Conservation (phyloP, 2,888 invertebrate genomes). For the Cylloceria caligata region DNA sequence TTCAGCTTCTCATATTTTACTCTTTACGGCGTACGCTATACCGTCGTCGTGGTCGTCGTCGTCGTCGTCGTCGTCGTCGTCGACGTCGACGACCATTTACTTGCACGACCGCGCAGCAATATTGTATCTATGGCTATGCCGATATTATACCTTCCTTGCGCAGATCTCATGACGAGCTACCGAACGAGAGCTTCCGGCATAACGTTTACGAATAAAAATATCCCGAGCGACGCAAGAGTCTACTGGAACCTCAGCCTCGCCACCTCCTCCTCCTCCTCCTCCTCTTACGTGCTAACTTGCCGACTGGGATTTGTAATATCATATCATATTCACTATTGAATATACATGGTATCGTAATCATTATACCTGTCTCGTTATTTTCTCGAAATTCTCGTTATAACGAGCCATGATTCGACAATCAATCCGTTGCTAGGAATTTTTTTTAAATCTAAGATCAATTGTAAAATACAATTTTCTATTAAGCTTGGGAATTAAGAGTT, state of each 20-base stretch:
- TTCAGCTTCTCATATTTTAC: slow-evolving; percentile 32
- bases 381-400: neutral
- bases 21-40: neutral
- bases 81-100: neutral
- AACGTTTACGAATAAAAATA: slow-evolving; percentile 45
- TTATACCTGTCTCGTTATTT: neutral
- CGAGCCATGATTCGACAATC: neutral
- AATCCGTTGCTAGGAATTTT: neutral
- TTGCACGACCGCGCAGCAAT: slow-evolving; percentile 11
- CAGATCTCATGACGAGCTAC: slow-evolving; percentile 16
- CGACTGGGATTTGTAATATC: neutral
- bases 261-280: neutral
- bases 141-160: slow-evolving; percentile 11
- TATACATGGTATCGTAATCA: slow-evolving; percentile 10
- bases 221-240: slow-evolving; percentile 23
- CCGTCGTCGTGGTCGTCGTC: too few relatives aligned
- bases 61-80: slow-evolving; percentile 1
- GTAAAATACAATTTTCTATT: too few relatives aligned
- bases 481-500: too few relatives aligned
- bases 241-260: neutral
- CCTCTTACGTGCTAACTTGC: neutral
- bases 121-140: slow-evolving; percentile 10
- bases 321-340: slow-evolving; percentile 4
- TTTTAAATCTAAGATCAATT: too few relatives aligned
- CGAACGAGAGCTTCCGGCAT: slow-evolving; percentile 39